Base-by-base conservation (phyloP, 2,797 vertebrate genomes). In the Sebastes elongatus region DNA sequence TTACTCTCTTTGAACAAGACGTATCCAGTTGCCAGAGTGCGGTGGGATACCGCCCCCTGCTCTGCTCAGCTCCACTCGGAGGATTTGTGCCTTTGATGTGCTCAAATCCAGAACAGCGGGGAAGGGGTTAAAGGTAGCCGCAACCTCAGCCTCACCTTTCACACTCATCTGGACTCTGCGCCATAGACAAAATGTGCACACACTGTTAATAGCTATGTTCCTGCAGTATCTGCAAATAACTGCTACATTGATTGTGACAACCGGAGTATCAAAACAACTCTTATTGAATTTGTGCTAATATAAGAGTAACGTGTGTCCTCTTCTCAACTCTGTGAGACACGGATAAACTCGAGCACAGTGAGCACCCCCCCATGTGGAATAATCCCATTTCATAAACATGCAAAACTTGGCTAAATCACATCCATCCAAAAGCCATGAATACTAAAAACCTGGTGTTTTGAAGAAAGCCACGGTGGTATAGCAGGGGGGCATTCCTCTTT, bases 41-140 rank as follows among this genome's bases (percentile, higher is more conserved):
- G 68, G 84, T 14, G 88, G 80, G 88, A 87, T 87, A 80, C 82
- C 67, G 76, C 82, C 80, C 61, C 71, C 72, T 76, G 81, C 85
- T 86, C 87, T 28, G 81, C 81, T 86, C 74, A 28, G 81, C 89
- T 79, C 73, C 38, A 20, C 71, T 87, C 75, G 0, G 27, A 66
- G 83, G 93, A 93, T 94, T 88, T 92, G 80, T 73, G 86, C 77
- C 83, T 96, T 96, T 95, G 93, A 96, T 94, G 94, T 92, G 88
- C 78, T 86, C 74, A 94, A 95, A 95, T 95, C 94, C 93, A 65
- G 30, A 85, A 84, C 74, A 85, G 81, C 59, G 14, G 59, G 80
- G 76, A 73, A 83, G 75, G 84, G 93, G 95, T 95, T 92, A 89
- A 91, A 86, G 84, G 77, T 70, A 87, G 80, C 65, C 2, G 76